Evolutionary conservation across 1,140 invertebrate species (phyloP).

Genomic region (Drosophila guanche): DNA sequence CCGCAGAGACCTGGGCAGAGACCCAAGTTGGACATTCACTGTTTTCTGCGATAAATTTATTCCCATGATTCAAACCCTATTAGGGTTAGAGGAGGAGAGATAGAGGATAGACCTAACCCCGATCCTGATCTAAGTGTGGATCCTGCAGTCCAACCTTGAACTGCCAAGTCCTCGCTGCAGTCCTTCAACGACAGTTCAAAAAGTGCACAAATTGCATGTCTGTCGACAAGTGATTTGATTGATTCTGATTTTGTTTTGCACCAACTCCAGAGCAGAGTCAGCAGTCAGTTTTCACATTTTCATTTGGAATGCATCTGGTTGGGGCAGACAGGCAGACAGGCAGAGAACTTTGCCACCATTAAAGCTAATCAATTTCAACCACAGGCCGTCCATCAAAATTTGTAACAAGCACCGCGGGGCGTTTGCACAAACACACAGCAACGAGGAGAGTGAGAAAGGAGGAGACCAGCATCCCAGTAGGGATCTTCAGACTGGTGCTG

Average conservation of each 20-base stretch:
- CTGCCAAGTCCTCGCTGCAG: not conserved
- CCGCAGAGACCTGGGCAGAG: slow-evolving; percentile 22
- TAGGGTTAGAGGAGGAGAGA: slow-evolving; percentile 1
- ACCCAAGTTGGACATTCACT: slow-evolving; percentile 2
- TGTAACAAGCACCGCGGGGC: slow-evolving; percentile 76
- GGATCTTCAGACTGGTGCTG: slow-evolving; percentile 1
- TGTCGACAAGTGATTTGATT: slow-evolving; percentile 56
- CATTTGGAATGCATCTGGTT: slow-evolving; percentile 55
- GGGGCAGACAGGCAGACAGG: slow-evolving; percentile 13
- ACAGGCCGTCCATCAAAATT: slow-evolving; percentile 74
- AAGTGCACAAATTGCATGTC: slow-evolving; percentile 51
- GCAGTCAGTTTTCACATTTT: slow-evolving; percentile 27
- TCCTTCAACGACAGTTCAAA: slow-evolving; percentile 34
- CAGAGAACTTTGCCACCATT: slow-evolving; percentile 69
- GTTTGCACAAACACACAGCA: slow-evolving; percentile 27
- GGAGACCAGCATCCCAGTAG: not conserved
- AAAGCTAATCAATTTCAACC: slow-evolving; percentile 79
- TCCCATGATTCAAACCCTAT: slow-evolving; percentile 32
- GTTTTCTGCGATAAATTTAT: slow-evolving; percentile 15
- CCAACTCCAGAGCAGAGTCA: not conserved
- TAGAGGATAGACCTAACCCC: slow-evolving; percentile 13
- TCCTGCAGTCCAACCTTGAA: slow-evolving; percentile 21
- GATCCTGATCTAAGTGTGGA: not conserved
- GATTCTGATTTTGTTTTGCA: slow-evolving; percentile 50
- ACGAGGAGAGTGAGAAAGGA: not conserved